Evolutionary conservation across 2,797 vertebrate species (phyloP).

Genomic region (Poeciliopsis infans): DNA sequence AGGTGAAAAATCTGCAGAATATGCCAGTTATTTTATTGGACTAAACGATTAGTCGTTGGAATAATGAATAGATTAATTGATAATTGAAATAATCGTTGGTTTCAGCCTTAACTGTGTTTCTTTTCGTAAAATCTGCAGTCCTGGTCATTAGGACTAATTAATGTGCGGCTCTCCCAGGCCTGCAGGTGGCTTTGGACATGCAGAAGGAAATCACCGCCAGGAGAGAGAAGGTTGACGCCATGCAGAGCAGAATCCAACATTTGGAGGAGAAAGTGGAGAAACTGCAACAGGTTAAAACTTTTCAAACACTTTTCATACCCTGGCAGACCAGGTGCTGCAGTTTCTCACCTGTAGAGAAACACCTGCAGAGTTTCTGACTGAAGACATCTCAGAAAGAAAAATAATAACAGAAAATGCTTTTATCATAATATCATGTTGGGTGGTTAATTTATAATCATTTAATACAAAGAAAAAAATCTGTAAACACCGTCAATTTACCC

Average conservation of each 20-base stretch:
- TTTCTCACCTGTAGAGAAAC: not conserved
- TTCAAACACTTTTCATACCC: not conserved
- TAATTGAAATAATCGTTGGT: no score
- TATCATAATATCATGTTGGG: not conserved
- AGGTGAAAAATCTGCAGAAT: no score
- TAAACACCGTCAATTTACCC: no score
- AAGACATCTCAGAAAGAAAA: not conserved
- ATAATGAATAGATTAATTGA: no score
- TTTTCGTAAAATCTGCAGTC: no score
- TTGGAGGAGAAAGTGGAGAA: slow-evolving; percentile 84
- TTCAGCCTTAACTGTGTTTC: no score
- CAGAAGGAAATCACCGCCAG: slow-evolving; percentile 87
- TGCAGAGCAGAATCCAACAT: slow-evolving; percentile 86
- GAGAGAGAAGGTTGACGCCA: slow-evolving; percentile 84
- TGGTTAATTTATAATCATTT: no score
- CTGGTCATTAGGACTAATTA: not conserved
- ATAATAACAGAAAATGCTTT: not conserved
- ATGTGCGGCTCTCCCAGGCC: slow-evolving; percentile 69
- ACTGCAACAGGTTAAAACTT: slow-evolving; percentile 78
- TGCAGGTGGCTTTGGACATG: slow-evolving; percentile 86
- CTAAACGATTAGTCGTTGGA: no score
- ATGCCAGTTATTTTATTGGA: no score
- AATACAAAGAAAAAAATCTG: not conserved
- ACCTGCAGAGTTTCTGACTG: not conserved
- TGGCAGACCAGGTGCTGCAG: not conserved